A percentile compares a stretch with the other conserved stretches of the same genome.
Evolutionary conservation across 2,113 vertebrate genomes (phyloP).

Genomic region (Tetrax tetrax): DNA sequence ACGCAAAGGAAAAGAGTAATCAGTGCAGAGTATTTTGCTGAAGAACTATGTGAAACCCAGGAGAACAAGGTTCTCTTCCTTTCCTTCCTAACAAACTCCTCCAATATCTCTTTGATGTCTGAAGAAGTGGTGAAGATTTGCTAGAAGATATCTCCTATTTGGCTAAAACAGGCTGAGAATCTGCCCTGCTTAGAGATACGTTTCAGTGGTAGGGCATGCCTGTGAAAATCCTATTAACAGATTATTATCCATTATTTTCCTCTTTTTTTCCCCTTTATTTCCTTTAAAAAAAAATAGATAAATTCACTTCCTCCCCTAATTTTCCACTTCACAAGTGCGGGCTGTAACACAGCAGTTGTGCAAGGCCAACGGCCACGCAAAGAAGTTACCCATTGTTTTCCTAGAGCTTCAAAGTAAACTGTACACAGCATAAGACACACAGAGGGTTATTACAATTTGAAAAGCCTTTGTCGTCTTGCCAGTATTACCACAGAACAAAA

Average conservation of each 20-base stretch:
- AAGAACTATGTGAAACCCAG: not conserved
- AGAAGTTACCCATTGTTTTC: not conserved
- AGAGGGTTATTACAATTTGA: not conserved
- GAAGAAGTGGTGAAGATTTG: not conserved
- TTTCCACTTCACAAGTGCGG: not conserved
- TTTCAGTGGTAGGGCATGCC: not conserved
- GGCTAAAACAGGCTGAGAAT: not conserved
- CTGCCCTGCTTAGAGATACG: not conserved
- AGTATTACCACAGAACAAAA: not conserved
- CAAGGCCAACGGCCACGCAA: not conserved
- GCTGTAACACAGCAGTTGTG: not conserved
- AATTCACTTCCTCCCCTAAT: not conserved
- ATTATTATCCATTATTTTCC: not conserved
- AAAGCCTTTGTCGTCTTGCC: not conserved
- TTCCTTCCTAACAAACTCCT: not conserved
- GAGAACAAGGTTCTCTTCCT: not conserved
- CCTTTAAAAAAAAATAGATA: not conserved
- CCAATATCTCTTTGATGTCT: accelerated
- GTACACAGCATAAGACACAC: not conserved
- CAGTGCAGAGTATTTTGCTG: not conserved
- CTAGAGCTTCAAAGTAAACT: not conserved
- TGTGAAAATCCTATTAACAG: not conserved
- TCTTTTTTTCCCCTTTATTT: not conserved
- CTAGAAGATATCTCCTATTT: not conserved
- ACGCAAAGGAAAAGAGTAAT: not conserved